These are phyloP conservation scores for Gadus chalcogrammus DNA, from an alignment of 2,113 vertebrate genomes.

Conservation along the genomic window DNA sequence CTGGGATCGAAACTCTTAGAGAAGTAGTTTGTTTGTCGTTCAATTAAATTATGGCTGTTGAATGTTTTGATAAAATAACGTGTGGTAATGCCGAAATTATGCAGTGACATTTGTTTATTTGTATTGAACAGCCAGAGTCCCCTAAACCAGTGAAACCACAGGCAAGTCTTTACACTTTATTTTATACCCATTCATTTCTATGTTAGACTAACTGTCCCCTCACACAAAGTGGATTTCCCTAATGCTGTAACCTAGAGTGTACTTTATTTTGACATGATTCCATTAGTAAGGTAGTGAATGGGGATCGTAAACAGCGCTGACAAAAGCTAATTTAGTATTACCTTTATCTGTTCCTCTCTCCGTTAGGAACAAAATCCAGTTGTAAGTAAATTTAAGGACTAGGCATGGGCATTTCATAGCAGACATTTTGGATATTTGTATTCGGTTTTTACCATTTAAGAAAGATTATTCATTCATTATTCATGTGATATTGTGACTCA, in stretches of 20 bases:
- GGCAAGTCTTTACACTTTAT: slow-evolving; percentile 84
- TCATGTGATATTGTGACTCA: slow-evolving; percentile 1
- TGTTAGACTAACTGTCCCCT: slow-evolving; percentile 45
- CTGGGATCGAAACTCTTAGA: not conserved
- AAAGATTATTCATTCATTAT: slow-evolving; percentile 19
- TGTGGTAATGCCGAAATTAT: too few species aligned
- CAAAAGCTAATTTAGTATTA: slow-evolving; percentile 31
- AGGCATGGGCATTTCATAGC: slow-evolving; percentile 25
- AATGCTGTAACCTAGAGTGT: not conserved
- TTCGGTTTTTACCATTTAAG: too few species aligned
- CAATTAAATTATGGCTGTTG: not conserved
- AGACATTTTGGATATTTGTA: too few species aligned
- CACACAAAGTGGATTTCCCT: slow-evolving; percentile 15
- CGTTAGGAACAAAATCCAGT: slow-evolving; percentile 58
- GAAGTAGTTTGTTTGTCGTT: not conserved
- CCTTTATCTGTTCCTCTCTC: slow-evolving; percentile 33
- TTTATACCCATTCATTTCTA: slow-evolving; percentile 51
- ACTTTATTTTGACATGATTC: slow-evolving; percentile 7
- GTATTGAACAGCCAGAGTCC: slow-evolving; percentile 89
- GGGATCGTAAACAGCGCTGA: not conserved
- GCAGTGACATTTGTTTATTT: slow-evolving; percentile 80
- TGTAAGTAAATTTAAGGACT: slow-evolving; percentile 55
- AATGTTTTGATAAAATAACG: not conserved
- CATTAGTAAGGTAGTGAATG: not conserved
- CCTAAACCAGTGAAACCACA: slow-evolving; percentile 93